Evolutionary conservation across 2,797 vertebrate species (phyloP).

Genomic region (Pogonophryne albipinna): DNA sequence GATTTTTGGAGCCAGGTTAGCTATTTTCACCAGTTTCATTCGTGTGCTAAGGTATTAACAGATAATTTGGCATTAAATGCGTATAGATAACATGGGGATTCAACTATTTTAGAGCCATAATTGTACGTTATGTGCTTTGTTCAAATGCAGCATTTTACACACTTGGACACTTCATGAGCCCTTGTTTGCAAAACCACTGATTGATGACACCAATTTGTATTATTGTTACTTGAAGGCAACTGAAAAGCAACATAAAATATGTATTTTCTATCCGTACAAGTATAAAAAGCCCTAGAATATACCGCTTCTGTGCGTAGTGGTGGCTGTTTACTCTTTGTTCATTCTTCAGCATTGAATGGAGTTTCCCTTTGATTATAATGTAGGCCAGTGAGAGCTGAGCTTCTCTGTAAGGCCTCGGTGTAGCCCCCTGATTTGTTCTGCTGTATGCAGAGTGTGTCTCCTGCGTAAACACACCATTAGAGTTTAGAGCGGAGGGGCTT

Average conservation of each 20-base stretch:
- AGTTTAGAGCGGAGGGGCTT: constrained; percentile 62
- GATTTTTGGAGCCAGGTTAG: neutral
- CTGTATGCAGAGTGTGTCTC: constrained; percentile 63
- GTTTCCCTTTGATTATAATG: constrained; percentile 28
- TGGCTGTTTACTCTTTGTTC: neutral
- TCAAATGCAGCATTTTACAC: no score
- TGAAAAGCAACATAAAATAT: no score
- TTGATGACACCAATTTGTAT: no score
- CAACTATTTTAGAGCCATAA: no score
- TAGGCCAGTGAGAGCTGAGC: constrained; percentile 19
- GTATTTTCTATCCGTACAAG: no score
- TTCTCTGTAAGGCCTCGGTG: constrained; percentile 26
- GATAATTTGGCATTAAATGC: no score
- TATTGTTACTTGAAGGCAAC: no score
- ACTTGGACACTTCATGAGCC: no score
- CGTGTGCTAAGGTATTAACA: no score
- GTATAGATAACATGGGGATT: no score
- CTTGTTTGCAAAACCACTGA: no score
- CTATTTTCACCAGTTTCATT: neutral
- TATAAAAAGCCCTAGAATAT: neutral
- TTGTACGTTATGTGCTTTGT: no score
- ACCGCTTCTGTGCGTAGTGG: neutral
- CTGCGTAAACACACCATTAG: constrained; percentile 59
- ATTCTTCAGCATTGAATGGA: neutral
- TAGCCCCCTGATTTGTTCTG: constrained; percentile 46